Conservation (phyloP, 2,113 vertebrate species). For the Eira barbara region DNA sequence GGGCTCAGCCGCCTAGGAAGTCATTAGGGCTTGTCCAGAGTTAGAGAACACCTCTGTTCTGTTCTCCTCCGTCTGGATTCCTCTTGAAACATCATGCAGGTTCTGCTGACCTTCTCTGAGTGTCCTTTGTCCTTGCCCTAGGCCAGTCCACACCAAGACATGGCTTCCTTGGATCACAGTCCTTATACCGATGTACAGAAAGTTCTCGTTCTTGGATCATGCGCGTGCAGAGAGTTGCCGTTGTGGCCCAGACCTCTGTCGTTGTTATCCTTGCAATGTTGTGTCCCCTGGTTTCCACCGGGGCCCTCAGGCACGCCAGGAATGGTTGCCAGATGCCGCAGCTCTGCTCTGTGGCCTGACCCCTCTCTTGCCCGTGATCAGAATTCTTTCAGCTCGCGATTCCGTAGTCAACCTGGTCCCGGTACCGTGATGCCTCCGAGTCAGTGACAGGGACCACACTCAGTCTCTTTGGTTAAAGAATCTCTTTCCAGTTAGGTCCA, state of each 20-base stretch:
- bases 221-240: neutral
- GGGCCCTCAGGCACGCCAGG: fast-evolving
- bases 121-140: neutral
- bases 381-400: neutral
- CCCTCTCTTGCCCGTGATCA: neutral
- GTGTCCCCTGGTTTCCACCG: neutral
- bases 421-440: neutral
- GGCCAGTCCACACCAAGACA: neutral
- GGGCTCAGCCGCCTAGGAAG: neutral
- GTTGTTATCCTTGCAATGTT: fast-evolving
- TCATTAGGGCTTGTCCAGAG: fast-evolving
- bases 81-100: neutral
- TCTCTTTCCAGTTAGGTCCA: neutral
- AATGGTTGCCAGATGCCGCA: neutral
- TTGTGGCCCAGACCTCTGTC: neutral
- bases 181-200: neutral
- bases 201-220: neutral
- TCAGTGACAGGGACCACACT: neutral
- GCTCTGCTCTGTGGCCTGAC: neutral
- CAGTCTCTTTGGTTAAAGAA: neutral
- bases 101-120: neutral
- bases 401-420: neutral
- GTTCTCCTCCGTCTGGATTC: neutral
- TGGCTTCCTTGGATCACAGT: neutral
- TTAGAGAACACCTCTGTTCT: neutral